These are phyloP conservation scores for Falcunculus frontatus DNA, from an alignment of 2,113 vertebrate genomes.

Conservation along the genomic window DNA sequence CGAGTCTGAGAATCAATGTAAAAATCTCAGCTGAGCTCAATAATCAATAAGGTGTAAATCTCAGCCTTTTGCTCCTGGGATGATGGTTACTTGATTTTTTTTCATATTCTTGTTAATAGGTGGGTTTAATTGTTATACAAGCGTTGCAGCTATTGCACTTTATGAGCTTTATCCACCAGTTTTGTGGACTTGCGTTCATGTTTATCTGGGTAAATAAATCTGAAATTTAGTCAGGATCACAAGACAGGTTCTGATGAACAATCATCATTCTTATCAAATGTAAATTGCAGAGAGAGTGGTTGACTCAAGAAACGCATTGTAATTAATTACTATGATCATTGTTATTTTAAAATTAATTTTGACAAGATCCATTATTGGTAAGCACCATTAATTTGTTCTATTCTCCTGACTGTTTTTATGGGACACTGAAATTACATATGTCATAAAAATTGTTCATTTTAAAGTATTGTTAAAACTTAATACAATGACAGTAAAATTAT, in stretches of 20 bases:
- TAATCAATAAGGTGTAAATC: neutral
- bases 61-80: neutral
- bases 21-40: neutral
- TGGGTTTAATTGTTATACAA: neutral
- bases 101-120: neutral
- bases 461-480: conserved; percentile 50
- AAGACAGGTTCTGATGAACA: neutral
- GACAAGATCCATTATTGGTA: conserved; percentile 22
- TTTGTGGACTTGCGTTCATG: neutral
- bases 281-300: neutral
- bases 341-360: conserved; percentile 27
- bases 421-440: neutral
- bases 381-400: conserved; percentile 29
- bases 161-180: neutral
- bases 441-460: conserved; percentile 6
- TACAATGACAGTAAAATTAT: conserved; percentile 25
- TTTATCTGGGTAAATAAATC: neutral
- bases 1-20: neutral
- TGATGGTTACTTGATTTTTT: neutral
- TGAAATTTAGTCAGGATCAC: neutral
- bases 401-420: conserved; percentile 3
- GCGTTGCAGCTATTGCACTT: neutral
- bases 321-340: neutral
- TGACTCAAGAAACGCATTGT: neutral
- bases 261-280: neutral